These are phyloP conservation scores for Pycnomerus fuliginosus DNA, from an alignment of 2,888 invertebrate species.

Conservation along the genomic window DNA sequence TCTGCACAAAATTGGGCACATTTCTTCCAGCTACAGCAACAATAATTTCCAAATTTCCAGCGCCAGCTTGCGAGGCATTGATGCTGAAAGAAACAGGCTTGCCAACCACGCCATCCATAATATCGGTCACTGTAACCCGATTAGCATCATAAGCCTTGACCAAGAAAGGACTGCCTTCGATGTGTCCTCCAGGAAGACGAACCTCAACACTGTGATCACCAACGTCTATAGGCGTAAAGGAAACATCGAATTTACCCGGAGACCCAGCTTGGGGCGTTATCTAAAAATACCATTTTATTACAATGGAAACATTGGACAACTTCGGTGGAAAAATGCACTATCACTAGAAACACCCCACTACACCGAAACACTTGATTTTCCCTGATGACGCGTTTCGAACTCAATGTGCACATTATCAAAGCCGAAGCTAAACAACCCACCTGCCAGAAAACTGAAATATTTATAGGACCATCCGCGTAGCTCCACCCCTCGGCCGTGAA, in stretches of 20 bases:
- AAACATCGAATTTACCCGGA: slow-evolving; percentile 52
- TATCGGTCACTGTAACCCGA: slow-evolving; percentile 92
- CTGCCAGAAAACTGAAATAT: no score
- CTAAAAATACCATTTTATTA: slow-evolving; percentile 29
- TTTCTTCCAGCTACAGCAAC: slow-evolving; percentile 95
- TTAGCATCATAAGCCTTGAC: slow-evolving; percentile 95
- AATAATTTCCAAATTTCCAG: slow-evolving; percentile 96
- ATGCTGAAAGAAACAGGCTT: slow-evolving; percentile 94
- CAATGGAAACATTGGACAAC: no score
- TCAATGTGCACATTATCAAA: no score
- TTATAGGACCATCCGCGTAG: no score
- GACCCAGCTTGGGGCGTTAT: slow-evolving; percentile 51
- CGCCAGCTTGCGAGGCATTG: slow-evolving; percentile 78
- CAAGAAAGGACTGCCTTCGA: slow-evolving; percentile 93
- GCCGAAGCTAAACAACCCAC: no score
- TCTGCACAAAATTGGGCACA: slow-evolving; percentile 97
- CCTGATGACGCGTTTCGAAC: no score
- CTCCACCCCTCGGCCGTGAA: no score
- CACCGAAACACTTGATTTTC: no score
- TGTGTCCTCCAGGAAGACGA: slow-evolving; percentile 69
- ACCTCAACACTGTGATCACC: slow-evolving; percentile 93
- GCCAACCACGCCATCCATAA: slow-evolving; percentile 86
- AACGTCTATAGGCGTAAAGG: slow-evolving; percentile 83
- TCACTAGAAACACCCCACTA: no score
- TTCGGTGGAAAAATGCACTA: no score